Conservation (phyloP, 2,113 vertebrate genomes). For the Chloroceryle aenea region DNA sequence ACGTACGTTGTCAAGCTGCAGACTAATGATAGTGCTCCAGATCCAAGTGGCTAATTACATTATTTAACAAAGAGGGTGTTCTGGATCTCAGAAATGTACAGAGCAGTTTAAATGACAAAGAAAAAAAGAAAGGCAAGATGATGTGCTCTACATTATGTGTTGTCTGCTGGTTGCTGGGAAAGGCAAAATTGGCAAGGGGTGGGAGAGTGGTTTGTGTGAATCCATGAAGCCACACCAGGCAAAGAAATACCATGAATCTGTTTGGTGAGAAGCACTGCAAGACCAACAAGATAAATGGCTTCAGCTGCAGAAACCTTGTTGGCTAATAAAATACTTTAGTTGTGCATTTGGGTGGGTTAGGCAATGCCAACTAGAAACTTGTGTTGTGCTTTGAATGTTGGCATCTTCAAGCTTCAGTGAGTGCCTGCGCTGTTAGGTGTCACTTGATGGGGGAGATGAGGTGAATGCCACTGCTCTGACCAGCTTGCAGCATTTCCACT, state of each 20-base stretch:
- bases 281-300: not conserved
- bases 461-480: not conserved
- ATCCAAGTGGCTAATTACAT: slow-evolving; percentile 63
- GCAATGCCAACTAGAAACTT: not conserved
- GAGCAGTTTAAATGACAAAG: not conserved
- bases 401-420: not conserved
- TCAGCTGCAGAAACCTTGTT: not conserved
- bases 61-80: slow-evolving; percentile 13
- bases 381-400: not conserved
- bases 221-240: not conserved
- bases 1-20: not conserved
- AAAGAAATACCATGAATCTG: not conserved
- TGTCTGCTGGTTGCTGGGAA: not conserved
- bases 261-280: not conserved
- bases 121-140: not conserved
- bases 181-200: not conserved
- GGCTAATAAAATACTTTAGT: not conserved
- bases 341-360: not conserved
- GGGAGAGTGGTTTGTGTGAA: not conserved
- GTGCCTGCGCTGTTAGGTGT: not conserved
- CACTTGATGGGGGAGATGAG: not conserved
- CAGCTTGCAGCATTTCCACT: not conserved
- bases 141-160: not conserved
- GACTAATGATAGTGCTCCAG: not conserved
- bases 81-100: slow-evolving; percentile 31